Base-by-base conservation (phyloP, 2,113 vertebrate genomes). In the Elgaria multicarinata region DNA sequence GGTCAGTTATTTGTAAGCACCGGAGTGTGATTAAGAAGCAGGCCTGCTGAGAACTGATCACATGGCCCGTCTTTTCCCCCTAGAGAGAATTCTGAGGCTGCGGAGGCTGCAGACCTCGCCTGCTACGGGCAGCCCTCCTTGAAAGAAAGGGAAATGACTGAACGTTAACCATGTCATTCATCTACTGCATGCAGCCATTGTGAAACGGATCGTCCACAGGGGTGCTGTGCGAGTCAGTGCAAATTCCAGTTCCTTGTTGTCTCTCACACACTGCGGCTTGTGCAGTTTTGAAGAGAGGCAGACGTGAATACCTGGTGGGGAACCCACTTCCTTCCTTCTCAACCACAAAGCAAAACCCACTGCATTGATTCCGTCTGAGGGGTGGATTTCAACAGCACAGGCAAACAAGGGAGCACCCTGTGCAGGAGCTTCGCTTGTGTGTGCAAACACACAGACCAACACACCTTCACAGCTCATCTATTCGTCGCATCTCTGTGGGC, bases 401-500 rank as follows among this genome's bases (percentile, higher is more conserved):
- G 5, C 18, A 31, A 64, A 67, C 16, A 33, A 74, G 13, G 46
- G 13, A 22, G 53, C 31, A 62, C 66, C 20, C 18, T 39, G 62
- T 6, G 66, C 22, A 20, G n/a, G 50, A 72, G 24, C 24, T 53
- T 72, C n/a, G 67, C 76, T 67, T 50, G 14, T 14, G 64, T 33
- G 46, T 20, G 42, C n/a, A 76, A 39, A 3, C 14, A 24, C 5
- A 62, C 79, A 80, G 28, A 10, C 50, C 24, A 42, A 86, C 78
- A 75, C 1, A 1, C 28, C 55, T 80, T 71, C 33, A 72, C 74
- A 80, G n/a, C 0, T 10, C 0, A 33, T 6, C 13, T 36, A 18
- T 0, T 1, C 22, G 46, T 50, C 10, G 1, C 0, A 0, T 58
- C n/a, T 50, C 88, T 0, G 0, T 20, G 13, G 0, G 0, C 14